Evolutionary conservation across 2,888 invertebrate species (phyloP), one percentile per base, ranked within the genome.

Genomic region (Schizotus pectinicornis): DNA sequence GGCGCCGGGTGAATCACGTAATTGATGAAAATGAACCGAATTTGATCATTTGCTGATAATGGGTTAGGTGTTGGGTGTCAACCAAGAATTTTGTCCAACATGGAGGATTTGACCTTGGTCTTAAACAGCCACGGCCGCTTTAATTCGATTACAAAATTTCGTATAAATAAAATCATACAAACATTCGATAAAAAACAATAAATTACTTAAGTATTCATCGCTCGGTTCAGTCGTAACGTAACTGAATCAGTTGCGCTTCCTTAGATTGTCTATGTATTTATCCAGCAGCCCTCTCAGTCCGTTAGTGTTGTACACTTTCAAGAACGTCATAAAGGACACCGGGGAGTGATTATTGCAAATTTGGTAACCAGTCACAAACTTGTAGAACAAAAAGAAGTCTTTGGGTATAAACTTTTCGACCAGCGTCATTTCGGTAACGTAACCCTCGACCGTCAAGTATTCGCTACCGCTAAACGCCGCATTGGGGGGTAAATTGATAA

Each of bases 311-410:
- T 73, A 71, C 65, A 74, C 68, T 5, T 68, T 68, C 30, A 75
- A 56, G 60, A 74, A 75, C 6, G 71, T 70, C 39, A 69, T 55
- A 56, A 75, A 73, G n/a, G 73, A 71, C 14, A 75, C 70, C 5
- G 75, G 75, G 7, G 58, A 56, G 33, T 73, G 66, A 30, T 70
- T 63, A 12, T 67, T 63, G n/a, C 68, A 54, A 45, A 75, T 74
- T 55, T 75, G 75, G 51, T 71, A 73, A 2, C 72, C 73, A 0
- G 75, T 72, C 0, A 74, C 73, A 49, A 65, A 75, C 50, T 65
- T 66, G 42, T 75, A 75, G 54, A 73, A 75, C 8, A 63, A 63
- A 13, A 63, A 65, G 46, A 75, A 72, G 43, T 70, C 70, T 22
- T 39, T 54, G 0, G 74, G 74, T 2, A 67, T 68, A 34, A 60